Evolutionary conservation across 2,797 vertebrate species (phyloP).

Genomic region (Bucorvus abyssinicus): DNA sequence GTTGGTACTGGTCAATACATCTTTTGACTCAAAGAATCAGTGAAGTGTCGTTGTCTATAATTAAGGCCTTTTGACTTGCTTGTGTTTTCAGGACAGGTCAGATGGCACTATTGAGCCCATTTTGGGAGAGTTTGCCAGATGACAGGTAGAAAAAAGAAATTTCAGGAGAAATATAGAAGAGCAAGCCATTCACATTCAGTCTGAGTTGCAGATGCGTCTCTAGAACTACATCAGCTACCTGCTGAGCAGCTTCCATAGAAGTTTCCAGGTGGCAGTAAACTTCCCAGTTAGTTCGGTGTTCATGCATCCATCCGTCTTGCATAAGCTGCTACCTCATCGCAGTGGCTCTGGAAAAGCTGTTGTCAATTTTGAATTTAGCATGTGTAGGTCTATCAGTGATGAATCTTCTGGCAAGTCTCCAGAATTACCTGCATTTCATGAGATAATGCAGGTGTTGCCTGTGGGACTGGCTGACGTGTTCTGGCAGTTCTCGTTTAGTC

Average conservation of each 20-base stretch:
- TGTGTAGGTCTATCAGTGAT: neutral
- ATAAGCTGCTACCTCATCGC: neutral
- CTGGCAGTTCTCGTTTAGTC: neutral
- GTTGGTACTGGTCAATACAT: neutral
- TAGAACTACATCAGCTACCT: neutral
- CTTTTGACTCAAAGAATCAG: neutral
- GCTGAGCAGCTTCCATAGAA: neutral
- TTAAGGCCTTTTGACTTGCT: neutral
- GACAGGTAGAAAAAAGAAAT: neutral
- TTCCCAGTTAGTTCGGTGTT: neutral
- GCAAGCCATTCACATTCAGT: neutral
- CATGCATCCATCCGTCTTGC: neutral
- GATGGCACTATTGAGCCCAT: neutral
- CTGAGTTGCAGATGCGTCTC: neutral
- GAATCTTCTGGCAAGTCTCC: neutral
- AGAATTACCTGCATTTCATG: neutral
- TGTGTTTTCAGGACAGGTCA: neutral
- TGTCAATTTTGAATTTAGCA: neutral
- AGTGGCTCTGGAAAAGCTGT: neutral
- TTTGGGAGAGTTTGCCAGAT: neutral
- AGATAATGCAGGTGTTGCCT: rapidly evolving
- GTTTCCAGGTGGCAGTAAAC: neutral
- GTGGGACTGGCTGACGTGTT: neutral
- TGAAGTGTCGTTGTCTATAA: neutral
- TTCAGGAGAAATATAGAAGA: neutral